Evolutionary conservation across 2,113 vertebrate genomes (phyloP).

Genomic region (Ophthalmolycus amberensis): DNA sequence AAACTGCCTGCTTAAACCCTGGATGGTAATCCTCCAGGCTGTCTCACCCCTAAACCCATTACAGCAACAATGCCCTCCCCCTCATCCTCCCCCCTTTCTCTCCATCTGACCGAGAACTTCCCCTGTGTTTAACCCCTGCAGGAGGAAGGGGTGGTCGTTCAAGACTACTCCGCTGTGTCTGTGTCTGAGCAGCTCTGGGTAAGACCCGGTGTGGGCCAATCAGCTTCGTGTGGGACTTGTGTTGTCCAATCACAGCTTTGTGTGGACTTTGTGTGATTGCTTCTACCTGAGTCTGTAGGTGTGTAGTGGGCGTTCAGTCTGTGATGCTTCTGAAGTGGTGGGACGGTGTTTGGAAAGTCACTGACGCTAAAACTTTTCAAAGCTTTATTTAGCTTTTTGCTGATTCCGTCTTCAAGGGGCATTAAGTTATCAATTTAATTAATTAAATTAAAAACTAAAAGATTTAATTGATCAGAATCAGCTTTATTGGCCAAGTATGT

Average conservation of each 20-base stretch:
- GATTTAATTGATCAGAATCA: neutral
- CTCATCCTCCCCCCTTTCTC: neutral
- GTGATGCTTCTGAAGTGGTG: neutral
- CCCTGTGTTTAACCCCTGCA: slow-evolving; percentile 85
- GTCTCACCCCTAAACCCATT: slow-evolving; percentile 54
- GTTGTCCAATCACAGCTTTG: slow-evolving; percentile 38
- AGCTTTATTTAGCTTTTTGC: slow-evolving; percentile 14
- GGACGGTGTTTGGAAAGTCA: neutral
- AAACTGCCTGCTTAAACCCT: slow-evolving; percentile 32
- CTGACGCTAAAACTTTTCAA: neutral
- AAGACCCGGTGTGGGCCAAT: slow-evolving; percentile 78
- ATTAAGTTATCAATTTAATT: slow-evolving; percentile 7
- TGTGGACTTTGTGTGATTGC: slow-evolving; percentile 40
- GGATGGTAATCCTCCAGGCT: slow-evolving; percentile 58
- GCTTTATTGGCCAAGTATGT: neutral
- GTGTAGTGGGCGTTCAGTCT: neutral
- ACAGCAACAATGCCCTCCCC: slow-evolving; percentile 40
- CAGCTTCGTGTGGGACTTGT: slow-evolving; percentile 19
- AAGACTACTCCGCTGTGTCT: slow-evolving; percentile 81
- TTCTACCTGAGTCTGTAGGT: slow-evolving; percentile 12
- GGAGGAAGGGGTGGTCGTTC: slow-evolving; percentile 87
- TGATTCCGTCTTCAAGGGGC: slow-evolving; percentile 4
- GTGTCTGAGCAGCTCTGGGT: slow-evolving; percentile 91
- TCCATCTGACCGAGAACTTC: slow-evolving; percentile 53
- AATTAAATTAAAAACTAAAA: neutral